phyloP scores from a whole-genome alignment of 2,888 invertebrate genomes.

The Phoenoteleia sp. region DNA sequence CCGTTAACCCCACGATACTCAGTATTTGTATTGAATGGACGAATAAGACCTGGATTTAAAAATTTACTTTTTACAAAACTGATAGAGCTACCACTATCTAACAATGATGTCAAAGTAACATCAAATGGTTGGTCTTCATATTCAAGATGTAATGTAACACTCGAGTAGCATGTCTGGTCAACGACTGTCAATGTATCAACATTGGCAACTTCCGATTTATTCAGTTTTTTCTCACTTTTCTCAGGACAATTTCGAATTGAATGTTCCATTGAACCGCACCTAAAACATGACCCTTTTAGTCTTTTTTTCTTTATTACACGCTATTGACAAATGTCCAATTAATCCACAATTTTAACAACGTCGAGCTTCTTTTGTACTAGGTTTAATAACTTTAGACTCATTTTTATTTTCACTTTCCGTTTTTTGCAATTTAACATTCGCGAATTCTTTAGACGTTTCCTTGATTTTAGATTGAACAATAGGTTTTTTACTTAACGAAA shows the following conservation, averaged over 20 bases:
- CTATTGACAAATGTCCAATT: neutral
- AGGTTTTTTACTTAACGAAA: neutral
- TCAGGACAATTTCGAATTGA: neutral
- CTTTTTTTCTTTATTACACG: neutral
- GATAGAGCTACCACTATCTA: constrained; percentile 11
- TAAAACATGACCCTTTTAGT: neutral
- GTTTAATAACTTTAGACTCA: constrained; percentile 6
- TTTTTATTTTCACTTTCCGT: neutral
- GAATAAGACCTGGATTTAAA: neutral
- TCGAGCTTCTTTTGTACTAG: neutral
- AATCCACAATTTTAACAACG: constrained; percentile 11
- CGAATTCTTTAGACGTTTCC: neutral
- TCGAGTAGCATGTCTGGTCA: neutral
- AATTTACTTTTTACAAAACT: constrained; percentile 1
- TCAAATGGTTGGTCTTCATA: neutral
- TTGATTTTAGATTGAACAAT: constrained; percentile 1
- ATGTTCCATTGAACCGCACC: neutral
- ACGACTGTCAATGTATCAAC: neutral
- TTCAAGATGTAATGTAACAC: neutral
- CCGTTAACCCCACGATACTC: constrained; percentile 7
- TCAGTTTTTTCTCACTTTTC: neutral
- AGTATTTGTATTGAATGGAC: neutral
- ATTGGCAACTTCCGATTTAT: neutral
- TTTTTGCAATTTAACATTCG: neutral
- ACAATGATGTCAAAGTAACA: neutral